Percentiles rank a stretch among this genome's conserved stretches.
These are phyloP conservation scores for Takifugu ocellatus DNA, from an alignment of 2,797 vertebrate genomes.

Conservation along the genomic window DNA sequence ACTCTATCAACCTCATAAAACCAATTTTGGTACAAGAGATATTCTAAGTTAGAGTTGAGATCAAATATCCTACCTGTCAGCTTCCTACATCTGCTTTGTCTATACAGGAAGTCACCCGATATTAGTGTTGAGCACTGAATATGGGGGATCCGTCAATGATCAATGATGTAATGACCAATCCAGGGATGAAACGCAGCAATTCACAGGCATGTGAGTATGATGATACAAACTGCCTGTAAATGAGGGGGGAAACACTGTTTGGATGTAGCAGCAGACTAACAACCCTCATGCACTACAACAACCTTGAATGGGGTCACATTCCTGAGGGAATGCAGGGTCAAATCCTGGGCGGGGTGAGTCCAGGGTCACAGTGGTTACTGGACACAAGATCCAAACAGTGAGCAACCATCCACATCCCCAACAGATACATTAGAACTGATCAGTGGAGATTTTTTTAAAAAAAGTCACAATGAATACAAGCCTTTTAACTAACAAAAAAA, in stretches of 20 bases:
- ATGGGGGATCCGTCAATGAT: neutral
- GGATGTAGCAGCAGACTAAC: slow-evolving; percentile 37
- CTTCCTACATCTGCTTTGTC: too few species aligned
- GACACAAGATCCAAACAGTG: slow-evolving; percentile 54
- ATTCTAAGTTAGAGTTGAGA: too few species aligned
- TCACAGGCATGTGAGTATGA: neutral
- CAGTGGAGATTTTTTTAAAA: too few species aligned
- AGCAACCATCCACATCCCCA: slow-evolving; percentile 7
- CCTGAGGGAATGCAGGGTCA: slow-evolving; percentile 72
- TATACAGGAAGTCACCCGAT: neutral
- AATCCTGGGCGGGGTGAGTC: slow-evolving; percentile 71
- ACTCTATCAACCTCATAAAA: too few species aligned
- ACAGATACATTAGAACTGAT: slow-evolving; percentile 5
- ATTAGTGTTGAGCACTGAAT: neutral
- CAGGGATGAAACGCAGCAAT: neutral
- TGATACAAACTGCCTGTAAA: slow-evolving; percentile 2
- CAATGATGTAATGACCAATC: neutral
- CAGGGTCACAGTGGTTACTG: slow-evolving; percentile 69
- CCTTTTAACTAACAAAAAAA: too few species aligned
- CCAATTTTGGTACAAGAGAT: too few species aligned
- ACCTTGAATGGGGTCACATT: slow-evolving; percentile 72
- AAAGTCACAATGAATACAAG: too few species aligned
- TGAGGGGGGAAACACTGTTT: slow-evolving; percentile 21
- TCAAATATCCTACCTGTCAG: too few species aligned
- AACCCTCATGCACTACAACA: slow-evolving; percentile 55